phyloP scores from a whole-genome alignment of 2,113 vertebrate species.

The Uropsilus gracilis region DNA sequence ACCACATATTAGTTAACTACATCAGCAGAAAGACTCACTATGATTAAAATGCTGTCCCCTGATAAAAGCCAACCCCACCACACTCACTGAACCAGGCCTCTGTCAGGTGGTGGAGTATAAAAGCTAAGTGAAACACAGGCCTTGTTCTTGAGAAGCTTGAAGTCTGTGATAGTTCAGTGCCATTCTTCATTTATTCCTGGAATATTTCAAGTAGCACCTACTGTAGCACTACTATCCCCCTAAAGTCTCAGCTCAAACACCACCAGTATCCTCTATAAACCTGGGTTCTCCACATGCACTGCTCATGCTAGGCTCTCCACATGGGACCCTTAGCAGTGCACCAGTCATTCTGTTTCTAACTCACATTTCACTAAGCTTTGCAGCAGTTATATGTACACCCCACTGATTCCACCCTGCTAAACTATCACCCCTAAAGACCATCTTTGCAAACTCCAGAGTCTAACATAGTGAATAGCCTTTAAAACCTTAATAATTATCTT shows the following conservation, averaged over 20 bases:
- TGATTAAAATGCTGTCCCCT: neutral
- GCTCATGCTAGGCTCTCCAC: neutral
- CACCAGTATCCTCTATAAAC: neutral
- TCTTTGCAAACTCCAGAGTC: neutral
- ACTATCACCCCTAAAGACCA: neutral
- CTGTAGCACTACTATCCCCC: neutral
- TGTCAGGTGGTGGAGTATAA: neutral
- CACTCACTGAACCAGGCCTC: neutral
- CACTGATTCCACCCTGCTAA: neutral
- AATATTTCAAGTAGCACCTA: neutral
- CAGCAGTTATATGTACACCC: neutral
- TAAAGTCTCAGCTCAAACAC: neutral
- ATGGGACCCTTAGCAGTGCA: accelerated
- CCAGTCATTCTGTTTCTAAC: neutral
- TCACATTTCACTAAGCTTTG: neutral
- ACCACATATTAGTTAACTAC: too few species aligned
- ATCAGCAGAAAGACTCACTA: too few species aligned
- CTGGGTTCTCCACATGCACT: neutral
- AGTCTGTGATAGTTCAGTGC: neutral
- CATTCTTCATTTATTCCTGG: neutral
- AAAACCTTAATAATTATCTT: neutral
- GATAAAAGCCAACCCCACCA: neutral
- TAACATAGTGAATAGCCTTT: neutral
- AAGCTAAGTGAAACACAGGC: neutral
- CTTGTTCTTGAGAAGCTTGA: neutral